phyloP scores from a whole-genome alignment of 2,113 vertebrate species.

The Odocoileus hemionus region DNA sequence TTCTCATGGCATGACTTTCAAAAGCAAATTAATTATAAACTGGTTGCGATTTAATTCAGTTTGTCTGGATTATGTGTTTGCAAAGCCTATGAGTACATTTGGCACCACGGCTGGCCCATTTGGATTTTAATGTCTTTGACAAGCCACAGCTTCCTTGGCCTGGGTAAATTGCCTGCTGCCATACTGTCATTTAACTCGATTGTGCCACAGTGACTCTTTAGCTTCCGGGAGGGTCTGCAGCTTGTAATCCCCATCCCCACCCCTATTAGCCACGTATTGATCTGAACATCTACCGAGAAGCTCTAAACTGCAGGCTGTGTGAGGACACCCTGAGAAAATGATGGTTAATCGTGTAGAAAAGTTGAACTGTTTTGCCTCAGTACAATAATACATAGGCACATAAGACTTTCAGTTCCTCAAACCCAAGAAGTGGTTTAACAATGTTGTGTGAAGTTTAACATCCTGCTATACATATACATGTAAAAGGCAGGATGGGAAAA shows the following conservation, averaged over 20 bases:
- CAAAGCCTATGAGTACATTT: neutral
- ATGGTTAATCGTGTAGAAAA: slow-evolving; percentile 81
- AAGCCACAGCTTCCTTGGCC: slow-evolving; percentile 64
- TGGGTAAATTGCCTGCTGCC: neutral
- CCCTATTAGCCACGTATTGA: slow-evolving; percentile 28
- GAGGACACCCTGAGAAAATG: slow-evolving; percentile 80
- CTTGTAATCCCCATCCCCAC: slow-evolving; percentile 9
- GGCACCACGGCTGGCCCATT: slow-evolving; percentile 9
- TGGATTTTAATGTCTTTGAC: slow-evolving; percentile 46
- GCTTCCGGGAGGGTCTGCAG: slow-evolving; percentile 44
- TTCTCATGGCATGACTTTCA: slow-evolving; percentile 23
- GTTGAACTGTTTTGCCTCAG: slow-evolving; percentile 83
- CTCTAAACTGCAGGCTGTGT: slow-evolving; percentile 69
- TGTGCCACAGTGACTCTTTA: slow-evolving; percentile 59
- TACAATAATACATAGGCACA: slow-evolving; percentile 81
- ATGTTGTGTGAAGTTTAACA: slow-evolving; percentile 80
- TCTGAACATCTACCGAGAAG: slow-evolving; percentile 70
- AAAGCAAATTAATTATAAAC: slow-evolving; percentile 47
- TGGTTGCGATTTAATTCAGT: slow-evolving; percentile 2
- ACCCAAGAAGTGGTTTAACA: slow-evolving; percentile 76
- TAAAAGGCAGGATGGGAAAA: slow-evolving; percentile 75
- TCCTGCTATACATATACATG: slow-evolving; percentile 68
- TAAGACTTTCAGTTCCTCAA: slow-evolving; percentile 84
- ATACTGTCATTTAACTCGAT: neutral
- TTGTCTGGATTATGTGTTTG: slow-evolving; percentile 27